These are phyloP conservation scores for Sphaerodactylus townsendi DNA, from an alignment of 2,113 vertebrate genomes.

Conservation along the genomic window DNA sequence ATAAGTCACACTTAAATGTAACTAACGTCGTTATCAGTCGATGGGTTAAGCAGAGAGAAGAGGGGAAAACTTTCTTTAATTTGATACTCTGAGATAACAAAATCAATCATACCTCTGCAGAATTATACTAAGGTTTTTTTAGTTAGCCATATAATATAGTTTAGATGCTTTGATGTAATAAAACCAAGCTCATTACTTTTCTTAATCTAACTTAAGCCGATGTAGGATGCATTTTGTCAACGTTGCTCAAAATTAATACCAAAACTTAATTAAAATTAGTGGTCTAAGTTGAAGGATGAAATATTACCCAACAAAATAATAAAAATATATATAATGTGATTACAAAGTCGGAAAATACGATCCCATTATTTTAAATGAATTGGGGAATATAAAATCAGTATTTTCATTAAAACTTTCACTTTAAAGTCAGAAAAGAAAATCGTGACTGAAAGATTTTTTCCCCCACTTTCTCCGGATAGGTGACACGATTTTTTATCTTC, in stretches of 20 bases:
- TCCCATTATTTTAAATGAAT: constrained; percentile 15
- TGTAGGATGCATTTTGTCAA: constrained; percentile 4
- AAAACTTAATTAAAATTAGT: neutral
- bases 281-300: neutral
- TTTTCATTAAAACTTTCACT: fast-evolving
- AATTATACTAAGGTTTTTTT: neutral
- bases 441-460: neutral
- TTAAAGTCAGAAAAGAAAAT: constrained; percentile 10
- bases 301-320: neutral
- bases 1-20: neutral
- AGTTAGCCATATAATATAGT: neutral
- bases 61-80: neutral
- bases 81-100: neutral
- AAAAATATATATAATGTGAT: neutral
- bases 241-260: neutral
- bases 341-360: neutral
- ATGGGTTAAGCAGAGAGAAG: neutral
- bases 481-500: constrained; percentile 66
- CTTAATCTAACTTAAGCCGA: neutral
- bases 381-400: neutral
- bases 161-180: neutral
- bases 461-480: constrained; percentile 40
- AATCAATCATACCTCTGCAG: neutral
- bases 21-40: neutral
- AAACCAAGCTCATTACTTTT: neutral